Conservation (phyloP, 2,888 invertebrate species). For the Trachelus troglodyta region DNA sequence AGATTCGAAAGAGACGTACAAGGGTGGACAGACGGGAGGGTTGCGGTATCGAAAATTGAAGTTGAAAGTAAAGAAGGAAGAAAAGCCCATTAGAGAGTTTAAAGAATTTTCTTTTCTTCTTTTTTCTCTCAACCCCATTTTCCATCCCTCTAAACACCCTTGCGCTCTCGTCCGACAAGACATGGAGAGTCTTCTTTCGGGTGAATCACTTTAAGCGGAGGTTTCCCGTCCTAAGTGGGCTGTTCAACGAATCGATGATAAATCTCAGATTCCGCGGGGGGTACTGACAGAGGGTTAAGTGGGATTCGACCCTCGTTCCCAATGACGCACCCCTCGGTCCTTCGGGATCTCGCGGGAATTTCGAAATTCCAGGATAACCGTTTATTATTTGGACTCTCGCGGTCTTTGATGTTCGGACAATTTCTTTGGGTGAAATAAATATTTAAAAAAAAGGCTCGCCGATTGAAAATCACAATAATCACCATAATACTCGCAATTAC, state of each 20-base stretch:
- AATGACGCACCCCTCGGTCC: not conserved
- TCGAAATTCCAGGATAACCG: not conserved
- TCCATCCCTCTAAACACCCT: not conserved
- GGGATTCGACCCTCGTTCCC: not conserved
- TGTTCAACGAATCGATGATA: not conserved
- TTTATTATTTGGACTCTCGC: not conserved
- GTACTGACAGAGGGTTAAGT: not conserved
- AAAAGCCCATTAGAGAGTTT: not conserved
- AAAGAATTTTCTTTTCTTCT: not conserved
- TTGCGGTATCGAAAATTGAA: not conserved
- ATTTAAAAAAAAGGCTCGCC: not conserved
- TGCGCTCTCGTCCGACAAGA: not conserved
- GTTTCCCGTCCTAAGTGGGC: not conserved
- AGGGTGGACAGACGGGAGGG: not conserved
- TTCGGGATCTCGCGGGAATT: not conserved
- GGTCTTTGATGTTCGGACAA: not conserved
- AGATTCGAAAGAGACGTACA: not conserved
- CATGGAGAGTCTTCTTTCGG: not conserved
- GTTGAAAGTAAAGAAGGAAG: not conserved
- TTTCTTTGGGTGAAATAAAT: not conserved
- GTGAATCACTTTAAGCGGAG: not conserved
- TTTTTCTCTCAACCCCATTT: not conserved
- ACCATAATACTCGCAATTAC: not conserved
- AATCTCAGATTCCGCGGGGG: not conserved
- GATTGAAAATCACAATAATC: not conserved